Percentiles rank a stretch among this genome's conserved stretches.
phyloP scores from a whole-genome alignment of 2,888 invertebrate genomes.

The Limenitis camilla region DNA sequence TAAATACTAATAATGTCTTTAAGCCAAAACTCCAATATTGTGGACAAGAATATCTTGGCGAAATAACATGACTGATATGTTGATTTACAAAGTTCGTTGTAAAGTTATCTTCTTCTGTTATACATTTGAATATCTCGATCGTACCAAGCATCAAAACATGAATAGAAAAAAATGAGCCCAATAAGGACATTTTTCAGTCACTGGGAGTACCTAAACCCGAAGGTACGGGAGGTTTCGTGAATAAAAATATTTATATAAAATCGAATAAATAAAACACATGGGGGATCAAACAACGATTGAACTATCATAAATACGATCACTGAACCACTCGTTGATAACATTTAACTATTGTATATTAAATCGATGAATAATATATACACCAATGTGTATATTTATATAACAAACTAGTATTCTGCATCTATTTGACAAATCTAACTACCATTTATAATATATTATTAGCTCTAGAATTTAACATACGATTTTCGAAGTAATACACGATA shows the following conservation, averaged over 20 bases:
- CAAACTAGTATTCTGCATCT: conserved; percentile 8
- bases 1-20: too few species aligned
- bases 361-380: background rate
- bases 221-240: background rate
- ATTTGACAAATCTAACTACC: conserved; percentile 5
- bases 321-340: background rate
- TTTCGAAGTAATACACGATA: conserved; percentile 7
- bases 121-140: too few species aligned
- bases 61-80: too few species aligned
- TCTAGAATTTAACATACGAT: conserved; percentile 3
- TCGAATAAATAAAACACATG: background rate
- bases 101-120: too few species aligned
- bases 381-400: background rate
- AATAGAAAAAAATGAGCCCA: too few species aligned
- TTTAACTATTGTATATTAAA: background rate
- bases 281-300: background rate
- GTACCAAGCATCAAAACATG: too few species aligned
- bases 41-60: too few species aligned
- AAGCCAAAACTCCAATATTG: too few species aligned
- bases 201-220: too few species aligned
- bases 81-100: too few species aligned
- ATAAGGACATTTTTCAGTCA: too few species aligned
- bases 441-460: conserved; percentile 2
- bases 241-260: background rate
- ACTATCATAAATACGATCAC: background rate